Percentiles rank a stretch among this genome's conserved stretches.
Evolutionary conservation across 2,797 vertebrate genomes (phyloP).

Genomic region (Buceros bicornis): DNA sequence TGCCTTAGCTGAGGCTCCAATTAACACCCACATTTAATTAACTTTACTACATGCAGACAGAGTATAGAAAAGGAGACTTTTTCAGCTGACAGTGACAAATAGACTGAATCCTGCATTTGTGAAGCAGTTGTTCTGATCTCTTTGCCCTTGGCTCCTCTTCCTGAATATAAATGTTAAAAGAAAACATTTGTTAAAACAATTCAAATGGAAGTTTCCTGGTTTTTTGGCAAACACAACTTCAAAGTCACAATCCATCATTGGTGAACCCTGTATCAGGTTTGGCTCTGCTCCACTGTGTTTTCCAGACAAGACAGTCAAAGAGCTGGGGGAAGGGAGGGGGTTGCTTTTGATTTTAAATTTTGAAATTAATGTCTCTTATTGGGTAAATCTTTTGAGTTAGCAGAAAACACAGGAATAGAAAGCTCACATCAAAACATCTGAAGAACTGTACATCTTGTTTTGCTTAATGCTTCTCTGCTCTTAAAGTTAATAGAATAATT

Average conservation of each 20-base stretch:
- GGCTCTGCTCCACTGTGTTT: not conserved
- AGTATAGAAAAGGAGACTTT: not conserved
- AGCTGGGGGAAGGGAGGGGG: fast-evolving
- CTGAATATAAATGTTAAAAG: not conserved
- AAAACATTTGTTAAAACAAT: not conserved
- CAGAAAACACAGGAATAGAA: not conserved
- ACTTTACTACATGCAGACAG: not conserved
- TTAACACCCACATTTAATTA: not conserved
- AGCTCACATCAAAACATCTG: not conserved
- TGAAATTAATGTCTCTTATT: not conserved
- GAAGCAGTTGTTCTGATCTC: not conserved
- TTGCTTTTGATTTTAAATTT: not conserved
- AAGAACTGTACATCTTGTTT: not conserved
- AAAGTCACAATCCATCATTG: not conserved
- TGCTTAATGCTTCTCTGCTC: not conserved
- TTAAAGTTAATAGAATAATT: not conserved
- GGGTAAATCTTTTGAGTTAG: not conserved
- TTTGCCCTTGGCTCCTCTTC: not conserved
- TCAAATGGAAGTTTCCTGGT: not conserved
- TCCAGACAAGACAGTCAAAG: not conserved
- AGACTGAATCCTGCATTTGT: not conserved
- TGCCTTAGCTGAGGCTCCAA: not conserved
- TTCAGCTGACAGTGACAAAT: not conserved
- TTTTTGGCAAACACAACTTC: not conserved
- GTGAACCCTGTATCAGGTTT: not conserved